These are phyloP conservation scores for Hirtodrosophila duncani DNA, from an alignment of 2,888 invertebrate genomes.

Conservation along the genomic window DNA sequence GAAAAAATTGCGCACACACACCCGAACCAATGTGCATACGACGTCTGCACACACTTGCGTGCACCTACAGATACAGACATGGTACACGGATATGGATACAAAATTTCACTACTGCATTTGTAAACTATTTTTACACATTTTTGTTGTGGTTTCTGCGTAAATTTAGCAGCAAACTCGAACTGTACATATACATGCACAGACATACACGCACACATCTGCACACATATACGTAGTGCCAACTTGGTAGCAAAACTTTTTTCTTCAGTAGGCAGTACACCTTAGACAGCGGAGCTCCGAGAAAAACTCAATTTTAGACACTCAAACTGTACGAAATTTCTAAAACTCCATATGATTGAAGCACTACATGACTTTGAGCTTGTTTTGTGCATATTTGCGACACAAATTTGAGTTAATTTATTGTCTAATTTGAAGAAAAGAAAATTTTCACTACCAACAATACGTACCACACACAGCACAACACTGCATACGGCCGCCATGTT, in stretches of 20 bases:
- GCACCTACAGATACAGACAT: conserved; percentile 5
- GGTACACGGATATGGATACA: conserved; percentile 3
- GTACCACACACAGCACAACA: conserved; percentile 96
- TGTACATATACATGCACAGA: conserved; percentile 45
- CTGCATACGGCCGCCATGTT: conserved; percentile 98
- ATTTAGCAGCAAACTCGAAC: conserved; percentile 51
- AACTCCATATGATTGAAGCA: conserved; percentile 30
- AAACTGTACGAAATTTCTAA: conserved; percentile 8
- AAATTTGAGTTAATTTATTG: conserved; percentile 57
- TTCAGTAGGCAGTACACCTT: conserved; percentile 45
- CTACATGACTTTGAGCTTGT: conserved; percentile 20
- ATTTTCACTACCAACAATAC: conserved; percentile 63
- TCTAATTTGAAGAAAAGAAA: conserved; percentile 45
- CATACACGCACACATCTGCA: conserved; percentile 17
- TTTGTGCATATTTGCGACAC: conserved; percentile 33
- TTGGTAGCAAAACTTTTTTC: conserved; percentile 50
- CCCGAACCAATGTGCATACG: too few species aligned
- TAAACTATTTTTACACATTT: conserved; percentile 62
- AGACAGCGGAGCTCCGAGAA: conserved; percentile 23
- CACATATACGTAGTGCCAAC: conserved; percentile 30
- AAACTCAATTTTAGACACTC: conserved; percentile 19
- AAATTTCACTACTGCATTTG: conserved; percentile 38
- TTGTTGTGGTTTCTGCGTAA: conserved; percentile 53
- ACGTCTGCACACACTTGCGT: background rate
- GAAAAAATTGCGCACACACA: conserved; percentile 63